These are phyloP conservation scores for Origma solitaria DNA, from an alignment of 2,113 vertebrate species.

Conservation along the genomic window DNA sequence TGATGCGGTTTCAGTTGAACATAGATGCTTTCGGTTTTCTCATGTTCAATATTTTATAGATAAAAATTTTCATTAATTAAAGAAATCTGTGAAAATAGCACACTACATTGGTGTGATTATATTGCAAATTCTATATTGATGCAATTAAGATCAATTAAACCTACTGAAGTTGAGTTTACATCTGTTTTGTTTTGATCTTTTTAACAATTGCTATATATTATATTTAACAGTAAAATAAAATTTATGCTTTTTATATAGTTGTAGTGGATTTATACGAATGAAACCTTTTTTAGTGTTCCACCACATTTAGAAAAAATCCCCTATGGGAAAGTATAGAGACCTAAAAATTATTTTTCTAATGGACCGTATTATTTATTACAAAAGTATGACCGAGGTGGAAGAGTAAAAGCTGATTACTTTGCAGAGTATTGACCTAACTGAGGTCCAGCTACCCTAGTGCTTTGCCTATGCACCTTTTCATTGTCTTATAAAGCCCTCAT, in stretches of 20 bases:
- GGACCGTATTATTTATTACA: neutral
- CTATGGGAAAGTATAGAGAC: neutral
- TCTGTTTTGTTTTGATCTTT: neutral
- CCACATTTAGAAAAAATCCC: neutral
- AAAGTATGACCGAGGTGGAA: neutral
- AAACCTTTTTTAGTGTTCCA: neutral
- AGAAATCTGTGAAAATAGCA: neutral
- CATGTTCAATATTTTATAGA: neutral
- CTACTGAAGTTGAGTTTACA: fast-evolving
- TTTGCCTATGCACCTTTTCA: neutral
- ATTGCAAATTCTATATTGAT: neutral
- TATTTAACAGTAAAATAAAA: neutral
- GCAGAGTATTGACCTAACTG: neutral
- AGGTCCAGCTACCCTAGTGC: neutral
- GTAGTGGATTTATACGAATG: neutral
- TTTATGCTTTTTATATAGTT: neutral
- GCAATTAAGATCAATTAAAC: neutral
- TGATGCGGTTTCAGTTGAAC: neutral
- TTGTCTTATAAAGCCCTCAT: neutral
- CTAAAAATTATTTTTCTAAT: neutral
- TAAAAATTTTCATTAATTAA: neutral
- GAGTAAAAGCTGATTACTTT: neutral
- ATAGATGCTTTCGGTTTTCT: neutral
- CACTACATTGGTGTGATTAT: neutral
- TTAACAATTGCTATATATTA: fast-evolving